A percentile compares a stretch with the other conserved stretches of the same genome.
Conservation (phyloP, 2,888 invertebrate genomes). For the Zeuzera pyrina region DNA sequence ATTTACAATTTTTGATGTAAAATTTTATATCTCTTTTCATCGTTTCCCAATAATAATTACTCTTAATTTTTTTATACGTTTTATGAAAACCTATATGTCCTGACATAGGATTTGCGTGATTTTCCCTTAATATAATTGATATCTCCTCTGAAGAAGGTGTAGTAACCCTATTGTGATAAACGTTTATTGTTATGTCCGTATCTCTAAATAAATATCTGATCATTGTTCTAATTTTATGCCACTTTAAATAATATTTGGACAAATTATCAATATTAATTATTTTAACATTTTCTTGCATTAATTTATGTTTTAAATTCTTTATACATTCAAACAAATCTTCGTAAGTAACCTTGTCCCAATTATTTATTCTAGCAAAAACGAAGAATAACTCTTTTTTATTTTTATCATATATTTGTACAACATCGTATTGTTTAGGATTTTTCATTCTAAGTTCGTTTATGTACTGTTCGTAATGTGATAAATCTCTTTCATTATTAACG, state of each 20-base stretch:
- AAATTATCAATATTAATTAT: too few species aligned
- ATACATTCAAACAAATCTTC: conserved; percentile 10
- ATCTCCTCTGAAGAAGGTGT: background rate
- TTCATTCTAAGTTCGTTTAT: background rate
- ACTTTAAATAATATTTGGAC: too few species aligned
- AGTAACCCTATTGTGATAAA: background rate
- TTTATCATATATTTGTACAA: conserved; percentile 1
- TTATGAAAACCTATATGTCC: conserved; percentile 8
- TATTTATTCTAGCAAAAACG: conserved; percentile 9
- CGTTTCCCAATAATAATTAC: conserved; percentile 21
- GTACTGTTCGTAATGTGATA: background rate
- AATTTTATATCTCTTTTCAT: conserved; percentile 24
- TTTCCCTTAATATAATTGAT: conserved; percentile 6
- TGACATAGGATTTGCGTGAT: conserved; percentile 3
- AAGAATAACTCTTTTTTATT: conserved; percentile 1
- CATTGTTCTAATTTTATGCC: conserved; percentile 6
- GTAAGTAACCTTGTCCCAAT: conserved; percentile 14
- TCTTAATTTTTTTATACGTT: conserved; percentile 10
- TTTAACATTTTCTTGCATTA: too few species aligned
- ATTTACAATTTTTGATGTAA: conserved; percentile 1
- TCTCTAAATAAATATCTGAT: conserved; percentile 4
- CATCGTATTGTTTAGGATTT: background rate
- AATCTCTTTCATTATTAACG: background rate
- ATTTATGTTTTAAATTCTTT: conserved; percentile 4
- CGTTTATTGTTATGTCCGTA: conserved; percentile 3